Conservation (phyloP, 2,888 invertebrate genomes). For the Choristoneura rosaceana region DNA sequence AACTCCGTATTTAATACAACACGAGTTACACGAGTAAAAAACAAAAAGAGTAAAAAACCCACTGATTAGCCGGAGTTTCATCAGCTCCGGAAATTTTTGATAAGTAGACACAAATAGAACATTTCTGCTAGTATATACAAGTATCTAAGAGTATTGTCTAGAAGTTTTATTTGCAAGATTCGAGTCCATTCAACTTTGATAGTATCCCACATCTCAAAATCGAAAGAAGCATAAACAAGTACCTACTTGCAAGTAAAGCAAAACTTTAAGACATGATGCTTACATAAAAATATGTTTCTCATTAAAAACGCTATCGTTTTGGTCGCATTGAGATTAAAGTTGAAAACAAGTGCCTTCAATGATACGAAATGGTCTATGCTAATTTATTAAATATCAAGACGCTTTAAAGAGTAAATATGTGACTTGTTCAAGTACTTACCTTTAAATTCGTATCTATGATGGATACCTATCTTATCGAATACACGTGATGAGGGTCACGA, state of each 20-base stretch:
- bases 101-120: conserved; percentile 30
- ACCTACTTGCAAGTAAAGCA: background rate
- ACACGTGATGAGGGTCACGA: conserved; percentile 22
- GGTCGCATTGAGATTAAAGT: background rate
- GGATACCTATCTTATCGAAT: conserved; percentile 24
- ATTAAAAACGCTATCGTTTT: background rate
- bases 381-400: background rate
- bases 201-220: background rate
- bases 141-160: too few species aligned
- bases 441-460: conserved; percentile 11
- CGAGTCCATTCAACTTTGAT: conserved; percentile 12
- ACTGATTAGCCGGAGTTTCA: conserved; percentile 27
- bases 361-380: background rate
- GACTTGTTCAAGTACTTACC: conserved; percentile 28
- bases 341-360: background rate
- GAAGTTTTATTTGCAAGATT: conserved; percentile 8
- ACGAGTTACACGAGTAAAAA: too few species aligned
- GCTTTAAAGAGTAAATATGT: conserved; percentile 8
- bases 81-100: conserved; percentile 35
- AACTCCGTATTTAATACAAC: conserved; percentile 10
- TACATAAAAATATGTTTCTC: too few species aligned
- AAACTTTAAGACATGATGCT: background rate
- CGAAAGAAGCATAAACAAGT: conserved; percentile 1
- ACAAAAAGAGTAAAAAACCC: conserved; percentile 29
- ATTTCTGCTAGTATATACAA: conserved; percentile 3